Evolutionary conservation across 2,797 vertebrate species (phyloP).

Genomic region (Naso thynnoides): DNA sequence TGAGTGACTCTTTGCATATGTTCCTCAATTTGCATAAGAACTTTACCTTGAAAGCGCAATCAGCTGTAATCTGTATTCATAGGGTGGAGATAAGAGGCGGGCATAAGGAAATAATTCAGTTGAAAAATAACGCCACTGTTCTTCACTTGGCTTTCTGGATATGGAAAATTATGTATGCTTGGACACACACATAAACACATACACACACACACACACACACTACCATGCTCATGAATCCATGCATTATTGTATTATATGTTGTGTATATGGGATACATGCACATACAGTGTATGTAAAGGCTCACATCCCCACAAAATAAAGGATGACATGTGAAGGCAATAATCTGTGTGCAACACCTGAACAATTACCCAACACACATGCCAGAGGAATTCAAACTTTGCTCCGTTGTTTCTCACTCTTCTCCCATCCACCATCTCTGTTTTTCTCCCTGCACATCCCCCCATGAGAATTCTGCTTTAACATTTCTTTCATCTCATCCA

Average conservation of each 20-base stretch:
- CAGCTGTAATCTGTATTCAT: slow-evolving; percentile 38
- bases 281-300: not conserved
- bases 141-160: slow-evolving; percentile 11
- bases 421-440: slow-evolving; percentile 33
- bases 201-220: too few relatives aligned
- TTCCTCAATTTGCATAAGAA: slow-evolving; percentile 9
- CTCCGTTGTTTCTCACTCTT: slow-evolving; percentile 26
- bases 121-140: not conserved
- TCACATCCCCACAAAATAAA: slow-evolving; percentile 11
- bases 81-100: not conserved
- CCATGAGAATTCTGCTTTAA: slow-evolving; percentile 29
- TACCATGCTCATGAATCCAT: not conserved
- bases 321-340: not conserved
- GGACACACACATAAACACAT: not conserved
- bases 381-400: slow-evolving; percentile 28
- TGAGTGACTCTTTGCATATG: not conserved
- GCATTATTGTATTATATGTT: not conserved
- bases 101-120: slow-evolving; percentile 10
- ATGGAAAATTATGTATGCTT: not conserved
- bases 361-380: slow-evolving; percentile 15
- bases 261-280: too few relatives aligned
- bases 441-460: slow-evolving; percentile 18
- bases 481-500: slow-evolving; percentile 44
- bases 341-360: slow-evolving; percentile 18
- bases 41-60: slow-evolving; percentile 20